These are phyloP conservation scores for Ctenopoma multispine DNA, from an alignment of 2,797 vertebrate species.

Conservation along the genomic window DNA sequence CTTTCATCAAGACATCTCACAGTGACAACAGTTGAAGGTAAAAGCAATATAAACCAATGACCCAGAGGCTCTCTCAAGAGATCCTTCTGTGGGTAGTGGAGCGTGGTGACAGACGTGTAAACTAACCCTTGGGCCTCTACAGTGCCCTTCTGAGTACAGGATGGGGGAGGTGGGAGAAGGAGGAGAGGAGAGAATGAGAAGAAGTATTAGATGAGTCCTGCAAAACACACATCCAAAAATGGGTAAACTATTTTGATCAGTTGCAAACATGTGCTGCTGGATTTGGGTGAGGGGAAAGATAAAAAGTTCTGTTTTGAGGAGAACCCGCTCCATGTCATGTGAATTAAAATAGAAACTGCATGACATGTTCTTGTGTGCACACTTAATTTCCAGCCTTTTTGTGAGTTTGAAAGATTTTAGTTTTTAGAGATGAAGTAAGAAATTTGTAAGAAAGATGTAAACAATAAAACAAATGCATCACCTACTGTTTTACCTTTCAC, in stretches of 20 bases:
- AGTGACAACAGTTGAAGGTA: constrained; percentile 25
- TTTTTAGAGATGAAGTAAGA: neutral
- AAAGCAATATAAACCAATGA: constrained; percentile 52
- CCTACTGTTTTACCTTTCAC: constrained; percentile 1
- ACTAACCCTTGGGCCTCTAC: constrained; percentile 54
- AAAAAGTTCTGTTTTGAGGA: constrained; percentile 52
- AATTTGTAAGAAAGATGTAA: neutral
- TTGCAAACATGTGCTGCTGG: constrained; percentile 63
- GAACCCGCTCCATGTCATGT: constrained; percentile 34
- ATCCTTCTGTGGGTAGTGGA: constrained; percentile 43
- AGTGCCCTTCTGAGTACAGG: constrained; percentile 56
- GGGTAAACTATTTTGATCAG: constrained; percentile 88
- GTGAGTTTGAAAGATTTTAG: neutral
- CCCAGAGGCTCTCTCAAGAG: constrained; percentile 53
- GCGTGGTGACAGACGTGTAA: constrained; percentile 68
- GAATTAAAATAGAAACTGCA: constrained; percentile 46
- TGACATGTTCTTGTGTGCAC: constrained; percentile 13
- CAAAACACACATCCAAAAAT: constrained; percentile 86
- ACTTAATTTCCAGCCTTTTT: constrained; percentile 35
- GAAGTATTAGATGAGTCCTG: constrained; percentile 77
- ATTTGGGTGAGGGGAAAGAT: constrained; percentile 36
- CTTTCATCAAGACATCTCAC: constrained; percentile 33
- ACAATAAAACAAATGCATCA: neutral
- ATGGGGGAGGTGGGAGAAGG: constrained; percentile 20
- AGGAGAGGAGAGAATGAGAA: constrained; percentile 39